phyloP scores from a whole-genome alignment of 2,113 vertebrate genomes.

The Phylloscopus trochiloides region DNA sequence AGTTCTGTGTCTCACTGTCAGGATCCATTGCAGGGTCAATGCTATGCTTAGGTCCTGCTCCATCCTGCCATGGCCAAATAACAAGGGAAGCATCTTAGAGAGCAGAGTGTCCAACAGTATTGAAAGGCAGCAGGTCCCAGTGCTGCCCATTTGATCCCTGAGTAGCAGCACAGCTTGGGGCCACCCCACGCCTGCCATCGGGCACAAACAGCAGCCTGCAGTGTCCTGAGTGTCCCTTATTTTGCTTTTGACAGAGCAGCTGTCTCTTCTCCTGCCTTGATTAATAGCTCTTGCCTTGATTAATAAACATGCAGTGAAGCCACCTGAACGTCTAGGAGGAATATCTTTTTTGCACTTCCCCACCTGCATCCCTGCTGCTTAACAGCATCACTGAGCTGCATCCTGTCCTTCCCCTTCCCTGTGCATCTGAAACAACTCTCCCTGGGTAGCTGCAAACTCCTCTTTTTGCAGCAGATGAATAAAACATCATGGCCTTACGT shows the following conservation, averaged over 20 bases:
- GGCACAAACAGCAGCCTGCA: background rate
- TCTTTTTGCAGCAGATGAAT: background rate
- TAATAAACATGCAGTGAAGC: background rate
- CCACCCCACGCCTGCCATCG: accelerated
- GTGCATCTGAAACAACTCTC: background rate
- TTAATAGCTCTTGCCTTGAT: background rate
- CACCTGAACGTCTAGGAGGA: background rate
- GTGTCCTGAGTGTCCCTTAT: background rate
- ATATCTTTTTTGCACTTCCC: background rate
- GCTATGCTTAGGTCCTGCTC: background rate
- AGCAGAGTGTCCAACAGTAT: background rate
- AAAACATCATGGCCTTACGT: background rate
- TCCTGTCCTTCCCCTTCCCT: background rate
- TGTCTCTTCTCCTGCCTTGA: background rate
- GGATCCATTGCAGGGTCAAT: background rate
- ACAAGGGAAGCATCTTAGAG: background rate
- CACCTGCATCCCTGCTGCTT: background rate
- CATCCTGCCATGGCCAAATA: background rate
- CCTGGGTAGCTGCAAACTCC: background rate
- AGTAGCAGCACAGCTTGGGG: background rate
- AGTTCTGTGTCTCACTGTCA: background rate
- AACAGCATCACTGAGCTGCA: background rate
- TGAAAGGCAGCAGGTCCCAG: background rate
- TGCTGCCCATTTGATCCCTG: background rate
- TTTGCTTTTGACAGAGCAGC: background rate